Evolutionary conservation across 2,797 vertebrate species (phyloP).

Genomic region (Acrossocheilus fasciatus): DNA sequence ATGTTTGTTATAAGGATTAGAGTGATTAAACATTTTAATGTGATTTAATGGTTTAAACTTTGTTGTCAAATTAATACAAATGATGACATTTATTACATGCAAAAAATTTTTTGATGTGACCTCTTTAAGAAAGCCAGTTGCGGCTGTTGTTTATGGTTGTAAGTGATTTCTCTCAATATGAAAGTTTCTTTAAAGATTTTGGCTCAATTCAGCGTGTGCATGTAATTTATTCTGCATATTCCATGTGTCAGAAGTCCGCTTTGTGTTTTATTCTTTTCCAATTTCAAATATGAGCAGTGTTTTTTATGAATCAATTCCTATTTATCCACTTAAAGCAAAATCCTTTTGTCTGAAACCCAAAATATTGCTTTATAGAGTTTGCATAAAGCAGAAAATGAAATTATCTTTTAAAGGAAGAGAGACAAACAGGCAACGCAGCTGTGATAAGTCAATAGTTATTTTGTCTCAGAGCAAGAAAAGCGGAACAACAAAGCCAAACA

Average conservation of each 20-base stretch:
- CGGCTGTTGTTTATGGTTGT: not conserved
- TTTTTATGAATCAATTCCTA: slow-evolving; percentile 42
- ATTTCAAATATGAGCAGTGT: slow-evolving; percentile 15
- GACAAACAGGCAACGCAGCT: slow-evolving; percentile 49
- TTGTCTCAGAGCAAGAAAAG: slow-evolving; percentile 56
- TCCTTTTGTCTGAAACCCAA: slow-evolving; percentile 50
- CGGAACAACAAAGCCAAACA: slow-evolving; percentile 55
- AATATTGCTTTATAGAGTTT: slow-evolving; percentile 46
- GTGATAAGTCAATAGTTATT: slow-evolving; percentile 55
- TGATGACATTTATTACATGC: not conserved
- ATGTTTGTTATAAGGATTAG: not conserved
- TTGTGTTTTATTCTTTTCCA: slow-evolving; percentile 30
- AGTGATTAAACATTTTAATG: not conserved
- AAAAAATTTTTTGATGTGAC: no score
- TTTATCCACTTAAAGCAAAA: slow-evolving; percentile 54
- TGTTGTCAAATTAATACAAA: not conserved
- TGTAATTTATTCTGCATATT: slow-evolving; percentile 15
- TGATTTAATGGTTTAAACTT: no score
- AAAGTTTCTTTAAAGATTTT: not conserved
- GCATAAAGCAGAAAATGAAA: slow-evolving; percentile 61
- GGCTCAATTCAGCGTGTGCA: slow-evolving; percentile 19
- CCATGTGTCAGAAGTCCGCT: slow-evolving; percentile 29
- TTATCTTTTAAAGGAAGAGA: slow-evolving; percentile 55
- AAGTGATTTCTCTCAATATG: not conserved
- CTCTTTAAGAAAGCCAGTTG: not conserved